A percentile compares a stretch with the other conserved stretches of the same genome.
These are phyloP conservation scores for Hypolimnas misippus DNA, from an alignment of 2,888 invertebrate species.

Conservation along the genomic window DNA sequence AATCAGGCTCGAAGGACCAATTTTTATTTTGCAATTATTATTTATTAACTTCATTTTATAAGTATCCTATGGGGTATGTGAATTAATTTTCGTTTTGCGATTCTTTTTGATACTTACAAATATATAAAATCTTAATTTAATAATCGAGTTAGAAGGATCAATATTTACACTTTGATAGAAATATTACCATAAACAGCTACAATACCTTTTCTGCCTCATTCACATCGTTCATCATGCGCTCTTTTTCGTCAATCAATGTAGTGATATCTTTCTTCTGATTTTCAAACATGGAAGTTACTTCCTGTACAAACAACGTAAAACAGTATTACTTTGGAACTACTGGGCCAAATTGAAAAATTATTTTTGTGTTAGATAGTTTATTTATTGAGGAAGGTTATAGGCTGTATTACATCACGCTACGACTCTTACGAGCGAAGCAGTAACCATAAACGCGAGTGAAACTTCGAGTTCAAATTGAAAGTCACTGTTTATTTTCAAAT, in stretches of 20 bases:
- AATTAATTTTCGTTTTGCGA: too few species aligned
- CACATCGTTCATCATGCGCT: constrained; percentile 38
- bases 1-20: background rate
- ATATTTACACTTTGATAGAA: background rate
- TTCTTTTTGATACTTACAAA: too few species aligned
- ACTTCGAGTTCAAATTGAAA: too few species aligned
- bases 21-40: background rate
- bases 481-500: too few species aligned
- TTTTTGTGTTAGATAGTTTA: too few species aligned
- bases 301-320: constrained; percentile 37
- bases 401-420: too few species aligned
- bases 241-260: constrained; percentile 37
- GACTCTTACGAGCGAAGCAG: too few species aligned
- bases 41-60: background rate
- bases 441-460: too few species aligned
- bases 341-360: too few species aligned
- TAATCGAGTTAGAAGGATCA: background rate
- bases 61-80: background rate
- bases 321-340: background rate
- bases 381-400: too few species aligned
- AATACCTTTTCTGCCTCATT: constrained; percentile 45
- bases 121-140: too few species aligned
- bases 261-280: constrained; percentile 38
- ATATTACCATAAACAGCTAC: background rate
- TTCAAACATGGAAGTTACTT: constrained; percentile 33